Evolutionary conservation across 2,888 invertebrate genomes (phyloP), one percentile per base, ranked within the genome.

Genomic region (Tyria jacobaeae): DNA sequence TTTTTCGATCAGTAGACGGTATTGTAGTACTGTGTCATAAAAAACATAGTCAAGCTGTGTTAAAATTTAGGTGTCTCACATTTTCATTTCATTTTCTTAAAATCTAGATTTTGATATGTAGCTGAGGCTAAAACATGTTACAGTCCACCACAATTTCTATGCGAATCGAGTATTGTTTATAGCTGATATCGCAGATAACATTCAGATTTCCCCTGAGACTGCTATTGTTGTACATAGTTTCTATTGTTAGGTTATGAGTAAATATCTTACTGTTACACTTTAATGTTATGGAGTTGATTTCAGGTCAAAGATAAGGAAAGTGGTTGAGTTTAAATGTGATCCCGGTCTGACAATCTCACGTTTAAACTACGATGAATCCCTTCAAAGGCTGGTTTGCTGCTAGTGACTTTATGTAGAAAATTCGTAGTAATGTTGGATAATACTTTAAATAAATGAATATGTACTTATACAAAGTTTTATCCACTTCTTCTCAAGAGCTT

Each of bases 131-230:
- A 25, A 24, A 27, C 37, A 53, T 50, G 24, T 62, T 64, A 68
- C 62, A 68, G 48, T 64, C 70, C 71, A 66, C 63, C 61, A 70
- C 73, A 71, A 75, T 71, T 66, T 60, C 57, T 51, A 55, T 62
- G 79, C 78, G 74, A 79, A 81, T 75, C 79, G 68, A 73, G 66
- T 69, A 79, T 82, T 82, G 82, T 85, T 83, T 82, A 80, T 80
- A 60, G 68, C 75, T 68, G 79, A 84, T 85, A 78, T 57, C 56
- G 55, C 53, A 78, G 84, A 85, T 83, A 79, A 75, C 79, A 79
- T 79, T 75, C 66, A 79, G 82, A 80, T 84, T 80, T 75, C 67
- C 74, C 77, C 73, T 71, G 53, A 71, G 79, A 81, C 78, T 75
- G 62, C 57, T 56, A 57, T 62, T 61, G 61, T 73, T 68, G 52